Evolutionary conservation across 2,113 vertebrate genomes (phyloP).

Genomic region (Tachysurus fulvidraco): DNA sequence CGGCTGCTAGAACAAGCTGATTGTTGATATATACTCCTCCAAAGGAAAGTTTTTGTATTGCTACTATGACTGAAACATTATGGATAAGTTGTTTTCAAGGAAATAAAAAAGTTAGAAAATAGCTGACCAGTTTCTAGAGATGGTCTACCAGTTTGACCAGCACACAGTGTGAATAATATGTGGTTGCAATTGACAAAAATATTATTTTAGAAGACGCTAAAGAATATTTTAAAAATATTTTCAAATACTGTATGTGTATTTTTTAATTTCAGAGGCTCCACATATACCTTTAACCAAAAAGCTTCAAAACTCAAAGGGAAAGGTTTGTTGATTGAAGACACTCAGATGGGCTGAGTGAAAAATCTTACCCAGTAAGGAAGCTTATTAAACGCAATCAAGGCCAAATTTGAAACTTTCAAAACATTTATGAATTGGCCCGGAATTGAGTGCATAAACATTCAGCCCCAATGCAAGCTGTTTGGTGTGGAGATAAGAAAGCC

Average conservation of each 20-base stretch:
- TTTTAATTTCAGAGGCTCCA: not conserved
- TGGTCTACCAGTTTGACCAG: not conserved
- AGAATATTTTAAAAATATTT: not conserved
- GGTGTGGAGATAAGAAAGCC: not conserved
- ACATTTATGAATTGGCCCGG: not conserved
- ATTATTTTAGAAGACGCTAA: no score
- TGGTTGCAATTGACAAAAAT: not conserved
- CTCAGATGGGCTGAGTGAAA: not conserved
- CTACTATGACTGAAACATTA: not conserved
- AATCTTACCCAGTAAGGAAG: not conserved
- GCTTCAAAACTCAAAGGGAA: not conserved
- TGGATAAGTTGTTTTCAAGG: not conserved
- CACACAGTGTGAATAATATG: not conserved
- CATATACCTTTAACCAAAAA: not conserved
- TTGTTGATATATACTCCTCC: not conserved
- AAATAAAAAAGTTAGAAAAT: not conserved
- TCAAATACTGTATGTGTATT: no score
- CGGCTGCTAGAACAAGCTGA: not conserved
- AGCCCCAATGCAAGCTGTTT: not conserved
- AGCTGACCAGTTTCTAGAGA: not conserved
- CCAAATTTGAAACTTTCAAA: not conserved
- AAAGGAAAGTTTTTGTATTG: not conserved
- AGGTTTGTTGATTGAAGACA: not conserved
- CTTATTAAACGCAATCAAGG: not conserved
- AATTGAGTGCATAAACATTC: not conserved